phyloP scores from a whole-genome alignment of 2,888 invertebrate genomes.

The Leucophenga montana region DNA sequence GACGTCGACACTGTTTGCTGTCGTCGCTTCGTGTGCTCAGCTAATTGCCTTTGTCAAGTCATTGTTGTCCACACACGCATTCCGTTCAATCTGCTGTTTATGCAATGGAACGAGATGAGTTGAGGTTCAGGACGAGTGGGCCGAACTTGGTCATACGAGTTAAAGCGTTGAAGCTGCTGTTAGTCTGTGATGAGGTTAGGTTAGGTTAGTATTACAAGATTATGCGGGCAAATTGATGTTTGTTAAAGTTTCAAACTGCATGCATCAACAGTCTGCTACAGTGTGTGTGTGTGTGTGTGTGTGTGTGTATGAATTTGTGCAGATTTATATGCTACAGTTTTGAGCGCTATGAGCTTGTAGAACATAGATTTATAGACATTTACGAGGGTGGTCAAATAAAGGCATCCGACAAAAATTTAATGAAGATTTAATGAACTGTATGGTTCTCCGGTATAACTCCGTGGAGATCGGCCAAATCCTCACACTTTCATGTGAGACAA shows the following conservation, averaged over 20 bases:
- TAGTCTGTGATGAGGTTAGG: conserved; percentile 35
- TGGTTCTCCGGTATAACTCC: too few species aligned
- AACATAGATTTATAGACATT: too few species aligned
- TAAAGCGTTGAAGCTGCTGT: conserved; percentile 37
- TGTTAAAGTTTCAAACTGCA: not conserved
- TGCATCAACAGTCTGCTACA: too few species aligned
- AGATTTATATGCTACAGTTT: not conserved
- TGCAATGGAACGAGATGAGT: not conserved
- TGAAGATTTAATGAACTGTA: too few species aligned
- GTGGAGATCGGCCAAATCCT: too few species aligned
- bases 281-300: not conserved
- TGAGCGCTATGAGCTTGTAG: not conserved
- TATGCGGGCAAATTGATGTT: conserved; percentile 55
- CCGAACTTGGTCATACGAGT: not conserved
- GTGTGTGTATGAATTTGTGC: not conserved
- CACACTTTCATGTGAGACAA: too few species aligned
- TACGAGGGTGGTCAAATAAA: too few species aligned
- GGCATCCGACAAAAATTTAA: too few species aligned
- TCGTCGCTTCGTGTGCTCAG: conserved; percentile 26
- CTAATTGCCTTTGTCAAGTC: not conserved
- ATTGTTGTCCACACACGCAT: not conserved
- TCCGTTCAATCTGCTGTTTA: not conserved
- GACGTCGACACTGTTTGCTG: conserved; percentile 19
- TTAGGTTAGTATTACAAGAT: conserved; percentile 63
- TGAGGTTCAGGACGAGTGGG: not conserved